A percentile compares a stretch with the other conserved stretches of the same genome.
These are phyloP conservation scores for Incurvaria masculella DNA, from an alignment of 2,888 invertebrate genomes.

Conservation along the genomic window DNA sequence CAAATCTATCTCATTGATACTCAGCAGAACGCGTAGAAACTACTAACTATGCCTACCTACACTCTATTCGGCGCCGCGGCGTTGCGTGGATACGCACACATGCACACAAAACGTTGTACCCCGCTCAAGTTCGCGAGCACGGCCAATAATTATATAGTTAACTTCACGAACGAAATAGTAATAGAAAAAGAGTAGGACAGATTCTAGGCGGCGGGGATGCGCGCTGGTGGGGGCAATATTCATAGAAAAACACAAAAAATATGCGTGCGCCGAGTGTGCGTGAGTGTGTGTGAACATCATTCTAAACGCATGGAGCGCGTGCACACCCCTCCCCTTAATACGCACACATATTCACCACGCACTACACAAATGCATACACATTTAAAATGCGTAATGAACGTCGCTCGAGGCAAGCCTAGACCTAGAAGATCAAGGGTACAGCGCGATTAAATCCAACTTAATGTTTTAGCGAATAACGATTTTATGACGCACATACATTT, in stretches of 20 bases:
- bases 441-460: background rate
- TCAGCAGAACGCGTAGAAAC: no score
- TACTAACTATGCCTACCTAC: no score
- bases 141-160: background rate
- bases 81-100: no score
- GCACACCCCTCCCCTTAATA: conserved; percentile 22
- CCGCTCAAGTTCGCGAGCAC: no score
- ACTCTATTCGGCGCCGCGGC: no score
- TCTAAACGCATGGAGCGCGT: conserved; percentile 25
- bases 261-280: conserved; percentile 46
- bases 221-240: conserved; percentile 35
- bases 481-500: no score
- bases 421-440: background rate
- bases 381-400: no score
- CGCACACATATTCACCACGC: background rate
- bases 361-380: background rate
- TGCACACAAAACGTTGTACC: background rate
- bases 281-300: conserved; percentile 20
- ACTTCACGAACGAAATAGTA: conserved; percentile 24
- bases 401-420: background rate
- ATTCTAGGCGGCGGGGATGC: conserved; percentile 26
- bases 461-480: background rate
- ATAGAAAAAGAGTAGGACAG: conserved; percentile 55
- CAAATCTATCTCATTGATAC: no score
- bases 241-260: conserved; percentile 48